Evolutionary conservation across 2,797 vertebrate genomes (phyloP), one percentile per base, ranked within the genome.

Genomic region (Tadarida brasiliensis): DNA sequence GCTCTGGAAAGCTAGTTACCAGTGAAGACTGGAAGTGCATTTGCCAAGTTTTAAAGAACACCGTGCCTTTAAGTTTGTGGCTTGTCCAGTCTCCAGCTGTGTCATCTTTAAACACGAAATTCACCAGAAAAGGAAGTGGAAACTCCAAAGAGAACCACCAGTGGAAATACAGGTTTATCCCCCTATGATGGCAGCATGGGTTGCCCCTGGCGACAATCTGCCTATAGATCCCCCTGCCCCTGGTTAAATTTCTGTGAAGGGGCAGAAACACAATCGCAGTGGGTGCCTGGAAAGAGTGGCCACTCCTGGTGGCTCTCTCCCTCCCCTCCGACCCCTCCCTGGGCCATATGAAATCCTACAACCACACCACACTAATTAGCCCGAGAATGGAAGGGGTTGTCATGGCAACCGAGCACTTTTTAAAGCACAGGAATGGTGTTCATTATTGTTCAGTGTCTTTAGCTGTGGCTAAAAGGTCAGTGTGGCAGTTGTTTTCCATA

Each of bases 321-420:
- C 59, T 28, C 82, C 57, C 28, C 74, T 35, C 19, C 76, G 33
- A 33, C 85, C 91, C 96, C 96, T 82, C 44, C 30, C 87, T 28
- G 90, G 51, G 89, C 95, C 5, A 15, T 61, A 82, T 92, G 94
- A 59, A 96, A 95, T 94, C 92, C 97, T 95, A 87, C 96, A 70
- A 61, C 95, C 98, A 97, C 97, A 81, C 98, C 76, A 96, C 96
- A 97, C 98, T 99, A 98, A 99, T 99, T 98, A 98, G 98, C 99
- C 98, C 94, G 74, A 97, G 99, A 98, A 97, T 98, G 98, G 98
- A 98, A 98, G 97, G 97, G 96, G 98, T 98, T 98, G 35, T 98
- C 98, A 98, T 99, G 98, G 98, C 71, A 98, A 99, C 99, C 80
- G 57, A 65, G 92, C 97, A 85, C 98, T 98, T 98, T 95, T 98